A percentile compares a stretch with the other conserved stretches of the same genome.
Evolutionary conservation across 2,888 invertebrate species (phyloP).

Genomic region (Tetanocera ferruginea): DNA sequence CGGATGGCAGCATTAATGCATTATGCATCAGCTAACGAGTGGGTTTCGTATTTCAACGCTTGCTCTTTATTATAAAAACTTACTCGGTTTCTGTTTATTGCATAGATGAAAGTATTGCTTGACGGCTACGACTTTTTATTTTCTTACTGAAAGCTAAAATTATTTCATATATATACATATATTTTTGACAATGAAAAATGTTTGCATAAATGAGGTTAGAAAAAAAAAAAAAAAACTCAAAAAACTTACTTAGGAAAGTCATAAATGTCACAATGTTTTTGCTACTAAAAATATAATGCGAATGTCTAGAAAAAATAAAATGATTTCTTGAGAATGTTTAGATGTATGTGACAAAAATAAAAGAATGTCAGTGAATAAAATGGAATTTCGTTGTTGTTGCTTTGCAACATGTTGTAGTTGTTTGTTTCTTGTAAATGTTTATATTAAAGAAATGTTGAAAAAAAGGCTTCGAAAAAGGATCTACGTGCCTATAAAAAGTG

Average conservation of each 20-base stretch:
- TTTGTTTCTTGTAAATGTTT: neutral
- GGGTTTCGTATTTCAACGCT: slow-evolving; percentile 7
- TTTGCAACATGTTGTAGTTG: neutral
- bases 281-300: neutral
- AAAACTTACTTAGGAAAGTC: neutral
- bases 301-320: neutral
- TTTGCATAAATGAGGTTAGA: neutral
- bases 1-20: slow-evolving; percentile 7
- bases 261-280: neutral
- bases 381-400: neutral
- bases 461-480: too few species aligned
- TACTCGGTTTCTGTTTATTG: neutral
- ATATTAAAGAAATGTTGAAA: too few species aligned
- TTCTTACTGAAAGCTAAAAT: neutral
- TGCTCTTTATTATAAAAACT: neutral
- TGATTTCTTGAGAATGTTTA: too few species aligned
- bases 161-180: neutral
- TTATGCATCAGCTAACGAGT: slow-evolving; percentile 16
- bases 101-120: neutral
- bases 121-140: neutral
- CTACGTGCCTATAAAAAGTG: too few species aligned
- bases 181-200: slow-evolving; percentile 30
- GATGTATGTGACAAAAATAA: too few species aligned
- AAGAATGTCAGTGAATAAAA: too few species aligned
- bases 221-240: too few species aligned